Base-by-base conservation (phyloP, 2,888 invertebrate genomes). In the Pterobdella sp. region DNA sequence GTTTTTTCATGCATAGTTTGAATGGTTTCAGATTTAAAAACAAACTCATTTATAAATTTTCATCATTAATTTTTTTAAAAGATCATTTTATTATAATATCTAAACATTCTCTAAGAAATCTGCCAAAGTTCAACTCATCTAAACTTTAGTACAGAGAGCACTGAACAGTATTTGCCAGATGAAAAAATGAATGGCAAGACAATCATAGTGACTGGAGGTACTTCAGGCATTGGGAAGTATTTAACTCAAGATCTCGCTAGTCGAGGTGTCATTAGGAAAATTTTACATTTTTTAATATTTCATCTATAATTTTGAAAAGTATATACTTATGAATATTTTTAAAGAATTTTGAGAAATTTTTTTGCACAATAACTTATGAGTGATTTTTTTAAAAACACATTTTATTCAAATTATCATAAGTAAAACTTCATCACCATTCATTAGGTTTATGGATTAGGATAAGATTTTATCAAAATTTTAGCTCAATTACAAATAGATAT, bases 121-220 rank as follows among this genome's bases (percentile, higher is more conserved):
- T 42, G 42, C 42, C 7, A 42, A 42, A 14, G 18, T 14, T 42
- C 18, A 18, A 42, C 10, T 7, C 42, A 18, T 18, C 42, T 42
- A 42, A 42, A 42, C 18, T 42, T 42, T 42, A 56, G 60, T 26
- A 56, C 60, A 56, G 60, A 56, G n/a, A 14, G 10, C 4, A 22
- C 4, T 56, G 72, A 71, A 1, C 77, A 76, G 64, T 82, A 80
- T 74, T 70, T 73, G 34, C 79, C 80, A 10, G 77, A 79, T 66
- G 80, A 80, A 37, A 76, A 78, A 68, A 77, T 81, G 36, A 72
- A 76, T 68, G 82, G 81, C 1, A 80, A 79, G 74, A 82, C 81
- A 26, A 79, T 80, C 3, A 79, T 82, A 32, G 75, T 82, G 3
- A 82, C 82, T 10, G 82, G 82, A 10, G 81, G 81, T 37, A 82